These are phyloP conservation scores for Drosophila rufa DNA, from an alignment of 1,140 invertebrate genomes.

Conservation along the genomic window DNA sequence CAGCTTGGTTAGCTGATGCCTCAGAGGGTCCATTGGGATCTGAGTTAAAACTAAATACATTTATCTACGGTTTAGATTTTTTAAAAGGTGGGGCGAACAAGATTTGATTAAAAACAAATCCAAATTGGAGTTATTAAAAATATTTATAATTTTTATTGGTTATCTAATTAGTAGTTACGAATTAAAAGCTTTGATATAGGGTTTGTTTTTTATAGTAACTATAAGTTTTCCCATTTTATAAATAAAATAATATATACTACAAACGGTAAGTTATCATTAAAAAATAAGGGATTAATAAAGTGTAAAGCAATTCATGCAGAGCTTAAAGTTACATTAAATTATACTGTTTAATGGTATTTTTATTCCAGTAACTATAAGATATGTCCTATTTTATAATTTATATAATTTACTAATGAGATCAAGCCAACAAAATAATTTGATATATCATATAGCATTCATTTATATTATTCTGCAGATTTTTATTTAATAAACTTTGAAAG, in stretches of 20 bases:
- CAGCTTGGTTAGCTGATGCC: conserved; percentile 20
- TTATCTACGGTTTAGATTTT: neutral
- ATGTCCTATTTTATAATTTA: too few relatives aligned
- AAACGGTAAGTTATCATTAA: neutral
- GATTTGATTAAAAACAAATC: neutral
- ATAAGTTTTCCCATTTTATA: too few relatives aligned
- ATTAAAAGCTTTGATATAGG: neutral
- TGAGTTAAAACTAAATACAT: neutral
- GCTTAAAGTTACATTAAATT: too few relatives aligned
- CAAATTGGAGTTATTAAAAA: neutral
- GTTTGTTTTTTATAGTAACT: too few relatives aligned
- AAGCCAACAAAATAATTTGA: neutral
- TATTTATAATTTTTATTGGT: neutral
- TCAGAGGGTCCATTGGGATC: conserved; percentile 8
- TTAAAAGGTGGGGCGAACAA: neutral
- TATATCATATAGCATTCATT: neutral
- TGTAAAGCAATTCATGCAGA: too few relatives aligned
- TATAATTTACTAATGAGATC: neutral
- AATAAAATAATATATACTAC: neutral
- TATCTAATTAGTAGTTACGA: neutral
- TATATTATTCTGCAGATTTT: too few relatives aligned
- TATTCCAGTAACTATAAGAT: too few relatives aligned
- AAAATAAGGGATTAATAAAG: neutral
- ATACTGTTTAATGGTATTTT: too few relatives aligned
- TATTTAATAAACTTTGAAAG: neutral